Percentiles rank a stretch among this genome's conserved stretches.
Evolutionary conservation across 2,113 vertebrate species (phyloP).

Genomic region (Corythornis cristatus): DNA sequence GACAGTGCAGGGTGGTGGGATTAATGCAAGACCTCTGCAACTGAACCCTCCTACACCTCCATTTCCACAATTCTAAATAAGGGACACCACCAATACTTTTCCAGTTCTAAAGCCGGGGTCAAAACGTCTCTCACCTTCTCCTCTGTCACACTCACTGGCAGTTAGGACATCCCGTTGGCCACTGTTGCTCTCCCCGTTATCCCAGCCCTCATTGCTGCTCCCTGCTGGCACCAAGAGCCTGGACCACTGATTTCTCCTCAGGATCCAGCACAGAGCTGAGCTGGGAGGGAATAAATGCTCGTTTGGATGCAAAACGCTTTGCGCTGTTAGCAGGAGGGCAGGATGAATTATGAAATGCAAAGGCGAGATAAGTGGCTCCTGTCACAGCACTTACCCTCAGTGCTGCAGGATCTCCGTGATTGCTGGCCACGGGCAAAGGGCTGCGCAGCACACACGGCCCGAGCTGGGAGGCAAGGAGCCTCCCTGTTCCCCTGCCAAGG

Average conservation of each 20-base stretch:
- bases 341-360: constrained; percentile 53
- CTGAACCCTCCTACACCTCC: neutral
- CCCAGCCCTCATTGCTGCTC: neutral
- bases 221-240: neutral
- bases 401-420: neutral
- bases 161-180: neutral
- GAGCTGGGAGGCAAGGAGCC: neutral
- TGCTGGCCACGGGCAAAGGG: neutral
- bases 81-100: neutral
- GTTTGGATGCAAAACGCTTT: neutral
- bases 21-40: neutral
- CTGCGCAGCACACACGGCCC: neutral
- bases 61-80: neutral
- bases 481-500: accelerated
- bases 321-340: neutral
- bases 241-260: neutral
- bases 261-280: neutral
- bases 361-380: neutral
- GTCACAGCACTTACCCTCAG: neutral
- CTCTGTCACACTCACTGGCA: accelerated
- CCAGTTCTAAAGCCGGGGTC: neutral
- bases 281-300: neutral
- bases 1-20: neutral
- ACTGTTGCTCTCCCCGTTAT: accelerated
- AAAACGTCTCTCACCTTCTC: neutral